These are phyloP conservation scores for Aphelinus certus DNA, from an alignment of 1,140 invertebrate genomes.

Conservation along the genomic window DNA sequence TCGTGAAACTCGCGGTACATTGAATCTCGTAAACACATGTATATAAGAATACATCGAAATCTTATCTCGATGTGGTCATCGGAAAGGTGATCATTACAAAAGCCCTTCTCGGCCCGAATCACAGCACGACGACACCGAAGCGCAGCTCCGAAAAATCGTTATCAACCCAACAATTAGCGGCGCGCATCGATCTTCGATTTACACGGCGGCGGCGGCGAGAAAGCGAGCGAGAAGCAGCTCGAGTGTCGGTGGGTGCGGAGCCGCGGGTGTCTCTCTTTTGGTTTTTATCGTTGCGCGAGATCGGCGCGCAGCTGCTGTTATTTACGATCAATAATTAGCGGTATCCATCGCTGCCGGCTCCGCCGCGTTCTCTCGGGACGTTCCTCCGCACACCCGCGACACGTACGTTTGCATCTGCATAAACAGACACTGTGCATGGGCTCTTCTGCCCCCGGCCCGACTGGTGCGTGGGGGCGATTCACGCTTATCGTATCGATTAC, in stretches of 20 bases:
- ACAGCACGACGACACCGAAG: too few relatives aligned
- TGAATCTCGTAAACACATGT: too few relatives aligned
- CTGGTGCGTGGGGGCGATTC: background rate
- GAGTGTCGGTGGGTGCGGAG: constrained; percentile 36
- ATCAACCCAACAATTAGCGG: constrained; percentile 27
- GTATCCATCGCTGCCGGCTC: constrained; percentile 66
- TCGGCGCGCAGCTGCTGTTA: constrained; percentile 48
- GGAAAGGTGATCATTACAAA: too few relatives aligned
- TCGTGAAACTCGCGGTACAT: too few relatives aligned
- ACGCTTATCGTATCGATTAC: constrained; percentile 41
- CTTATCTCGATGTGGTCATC: too few relatives aligned
- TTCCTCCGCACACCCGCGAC: background rate
- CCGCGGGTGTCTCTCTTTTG: constrained; percentile 17
- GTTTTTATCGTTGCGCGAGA: too few relatives aligned
- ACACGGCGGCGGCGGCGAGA: background rate
- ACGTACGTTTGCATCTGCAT: background rate
- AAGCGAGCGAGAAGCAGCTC: background rate
- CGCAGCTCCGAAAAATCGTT: constrained; percentile 25
- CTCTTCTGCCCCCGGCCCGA: background rate
- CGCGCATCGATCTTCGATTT: constrained; percentile 11
- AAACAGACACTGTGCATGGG: background rate
- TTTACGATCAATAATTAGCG: constrained; percentile 68
- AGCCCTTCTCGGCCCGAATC: too few relatives aligned
- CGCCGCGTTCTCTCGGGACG: constrained; percentile 35
- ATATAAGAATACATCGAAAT: too few relatives aligned